Evolutionary conservation across 2,113 vertebrate species (phyloP).

Genomic region (Pangasianodon hypophthalmus): DNA sequence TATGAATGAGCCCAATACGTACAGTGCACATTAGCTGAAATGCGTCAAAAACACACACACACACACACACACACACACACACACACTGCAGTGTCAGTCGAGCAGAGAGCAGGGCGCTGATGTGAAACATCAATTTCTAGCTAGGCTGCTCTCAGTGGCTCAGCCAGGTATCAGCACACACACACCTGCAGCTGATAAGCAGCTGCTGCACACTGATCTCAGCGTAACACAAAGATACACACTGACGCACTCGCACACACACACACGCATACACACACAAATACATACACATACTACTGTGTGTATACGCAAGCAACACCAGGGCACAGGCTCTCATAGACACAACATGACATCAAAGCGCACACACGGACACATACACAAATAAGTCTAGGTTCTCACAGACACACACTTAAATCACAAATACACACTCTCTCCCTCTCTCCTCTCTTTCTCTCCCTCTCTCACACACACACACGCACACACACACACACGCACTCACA

Average conservation of each 20-base stretch:
- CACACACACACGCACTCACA: not conserved
- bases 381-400: not conserved
- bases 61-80: constrained; percentile 32
- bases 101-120: constrained; percentile 74
- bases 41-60: constrained; percentile 27
- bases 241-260: constrained; percentile 58
- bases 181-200: constrained; percentile 80
- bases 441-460: no score
- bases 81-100: constrained; percentile 50
- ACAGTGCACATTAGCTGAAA: constrained; percentile 27
- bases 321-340: constrained; percentile 35
- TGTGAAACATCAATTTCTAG: constrained; percentile 84
- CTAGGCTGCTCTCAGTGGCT: constrained; percentile 79
- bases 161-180: constrained; percentile 78
- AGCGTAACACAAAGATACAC: constrained; percentile 43
- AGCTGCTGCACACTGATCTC: constrained; percentile 76
- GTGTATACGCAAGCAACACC: not conserved
- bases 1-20: not conserved
- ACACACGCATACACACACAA: constrained; percentile 48
- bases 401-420: not conserved
- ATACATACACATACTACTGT: constrained; percentile 58
- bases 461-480: not conserved
- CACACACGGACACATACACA: constrained; percentile 35
- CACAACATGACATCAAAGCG: constrained; percentile 22
- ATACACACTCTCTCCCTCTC: not conserved